phyloP scores from a whole-genome alignment of 2,888 invertebrate genomes.

The Synergus gifuensis region DNA sequence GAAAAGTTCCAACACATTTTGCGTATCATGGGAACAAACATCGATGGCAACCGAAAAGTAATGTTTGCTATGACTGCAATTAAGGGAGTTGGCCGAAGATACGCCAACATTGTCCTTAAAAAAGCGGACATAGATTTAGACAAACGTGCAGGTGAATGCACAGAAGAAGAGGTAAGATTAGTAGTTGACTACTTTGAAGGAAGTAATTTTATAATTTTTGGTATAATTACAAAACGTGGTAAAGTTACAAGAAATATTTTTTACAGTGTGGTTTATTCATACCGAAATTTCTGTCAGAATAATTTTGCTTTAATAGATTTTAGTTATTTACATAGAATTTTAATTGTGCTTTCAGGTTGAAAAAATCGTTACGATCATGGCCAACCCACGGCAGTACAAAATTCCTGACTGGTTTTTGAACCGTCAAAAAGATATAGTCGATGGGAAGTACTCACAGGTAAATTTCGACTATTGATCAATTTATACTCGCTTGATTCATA shows the following conservation, averaged over 20 bases:
- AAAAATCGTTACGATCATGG: slow-evolving; percentile 98
- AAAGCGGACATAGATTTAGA: slow-evolving; percentile 99
- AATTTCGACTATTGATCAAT: not conserved
- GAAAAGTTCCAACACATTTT: slow-evolving; percentile 99
- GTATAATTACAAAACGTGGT: too few species aligned
- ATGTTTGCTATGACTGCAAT: slow-evolving; percentile 99
- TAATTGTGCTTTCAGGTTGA: slow-evolving; percentile 85
- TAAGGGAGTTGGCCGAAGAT: slow-evolving; percentile 98
- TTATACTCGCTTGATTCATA: slow-evolving; percentile 36
- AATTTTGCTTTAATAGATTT: not conserved
- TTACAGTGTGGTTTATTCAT: not conserved
- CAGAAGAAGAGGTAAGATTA: slow-evolving; percentile 93
- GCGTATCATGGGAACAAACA: slow-evolving; percentile 99
- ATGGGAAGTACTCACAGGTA: slow-evolving; percentile 97
- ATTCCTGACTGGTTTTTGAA: slow-evolving; percentile 99
- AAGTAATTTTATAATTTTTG: too few species aligned
- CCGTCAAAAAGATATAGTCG: slow-evolving; percentile 99
- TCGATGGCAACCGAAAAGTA: slow-evolving; percentile 98
- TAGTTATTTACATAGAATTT: slow-evolving; percentile 22
- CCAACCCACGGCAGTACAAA: slow-evolving; percentile 98
- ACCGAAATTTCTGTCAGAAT: too few species aligned
- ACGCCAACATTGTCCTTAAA: slow-evolving; percentile 97
- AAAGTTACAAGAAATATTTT: too few species aligned
- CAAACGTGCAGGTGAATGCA: slow-evolving; percentile 99
- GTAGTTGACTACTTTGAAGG: not conserved